Evolutionary conservation across 2,797 vertebrate genomes (phyloP).

Genomic region (Periophthalmus magnuspinnatus): DNA sequence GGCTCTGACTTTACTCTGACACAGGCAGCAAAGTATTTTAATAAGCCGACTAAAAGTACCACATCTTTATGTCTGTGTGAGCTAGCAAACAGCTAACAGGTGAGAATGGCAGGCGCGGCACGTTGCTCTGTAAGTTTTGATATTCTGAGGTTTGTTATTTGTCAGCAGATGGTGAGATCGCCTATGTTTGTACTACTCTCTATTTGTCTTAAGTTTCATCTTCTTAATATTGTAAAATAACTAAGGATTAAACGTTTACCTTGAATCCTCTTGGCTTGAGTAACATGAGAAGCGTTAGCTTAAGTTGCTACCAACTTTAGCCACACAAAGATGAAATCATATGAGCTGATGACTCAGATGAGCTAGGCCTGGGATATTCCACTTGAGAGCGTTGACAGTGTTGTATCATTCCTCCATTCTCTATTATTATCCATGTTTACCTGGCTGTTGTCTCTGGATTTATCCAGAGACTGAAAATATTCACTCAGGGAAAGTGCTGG

Average conservation of each 20-base stretch:
- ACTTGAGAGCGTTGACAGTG: slow-evolving; percentile 3
- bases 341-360: slow-evolving; percentile 61
- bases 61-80: slow-evolving; percentile 13
- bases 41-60: slow-evolving; percentile 20
- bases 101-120: slow-evolving; percentile 3
- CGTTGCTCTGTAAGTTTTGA: slow-evolving; percentile 12
- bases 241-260: slow-evolving; percentile 1
- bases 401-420: slow-evolving; percentile 5
- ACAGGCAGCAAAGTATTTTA: background rate
- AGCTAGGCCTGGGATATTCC: slow-evolving; percentile 57
- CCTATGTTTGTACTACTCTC: fast-evolving
- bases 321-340: slow-evolving; percentile 53
- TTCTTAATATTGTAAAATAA: background rate
- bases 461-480: slow-evolving; percentile 46
- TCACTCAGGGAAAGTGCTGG: slow-evolving; percentile 52
- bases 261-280: slow-evolving; percentile 13
- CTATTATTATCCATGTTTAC: slow-evolving; percentile 18
- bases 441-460: slow-evolving; percentile 16
- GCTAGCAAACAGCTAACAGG: slow-evolving; percentile 33
- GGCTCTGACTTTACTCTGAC: background rate
- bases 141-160: background rate
- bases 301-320: slow-evolving; percentile 55
- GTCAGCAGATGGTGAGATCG: background rate
- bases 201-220: background rate
- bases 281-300: slow-evolving; percentile 56